Evolutionary conservation across 2,888 invertebrate species (phyloP).

Genomic region (Zygogramma bicolorata): DNA sequence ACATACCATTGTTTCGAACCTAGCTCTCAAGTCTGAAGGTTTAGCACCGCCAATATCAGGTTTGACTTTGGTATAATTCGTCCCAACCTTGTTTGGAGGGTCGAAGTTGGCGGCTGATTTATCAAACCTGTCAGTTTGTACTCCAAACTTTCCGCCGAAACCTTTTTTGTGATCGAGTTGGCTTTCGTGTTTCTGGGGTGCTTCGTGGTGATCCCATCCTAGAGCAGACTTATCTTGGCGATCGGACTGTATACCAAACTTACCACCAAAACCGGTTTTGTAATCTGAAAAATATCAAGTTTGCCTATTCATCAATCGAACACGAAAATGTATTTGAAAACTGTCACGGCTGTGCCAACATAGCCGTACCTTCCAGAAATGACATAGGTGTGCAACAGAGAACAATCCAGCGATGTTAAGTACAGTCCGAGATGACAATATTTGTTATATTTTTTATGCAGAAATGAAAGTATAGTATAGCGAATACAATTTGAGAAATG

Average conservation of each 20-base stretch:
- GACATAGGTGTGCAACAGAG: no score
- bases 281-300: conserved; percentile 69
- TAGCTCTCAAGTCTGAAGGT: conserved; percentile 82
- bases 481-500: no score
- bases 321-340: background rate
- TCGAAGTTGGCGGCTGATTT: conserved; percentile 85
- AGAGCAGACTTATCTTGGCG: conserved; percentile 80
- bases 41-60: conserved; percentile 77
- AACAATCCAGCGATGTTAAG: no score
- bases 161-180: conserved; percentile 80
- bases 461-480: no score
- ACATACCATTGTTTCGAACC: conserved; percentile 89
- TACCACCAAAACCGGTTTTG: conserved; percentile 79
- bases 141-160: conserved; percentile 86
- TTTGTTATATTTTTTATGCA: no score
- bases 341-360: no score
- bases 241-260: conserved; percentile 81
- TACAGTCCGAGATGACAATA: no score
- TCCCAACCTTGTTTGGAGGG: conserved; percentile 76
- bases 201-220: conserved; percentile 83
- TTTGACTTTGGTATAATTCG: conserved; percentile 74
- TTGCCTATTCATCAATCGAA: background rate
- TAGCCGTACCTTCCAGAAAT: no score
- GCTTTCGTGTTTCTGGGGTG: conserved; percentile 76
- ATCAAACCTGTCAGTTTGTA: conserved; percentile 82